Percentiles rank a stretch among this genome's conserved stretches.
phyloP scores from a whole-genome alignment of 2,888 invertebrate species.

The Ichneumoninae sp. region DNA sequence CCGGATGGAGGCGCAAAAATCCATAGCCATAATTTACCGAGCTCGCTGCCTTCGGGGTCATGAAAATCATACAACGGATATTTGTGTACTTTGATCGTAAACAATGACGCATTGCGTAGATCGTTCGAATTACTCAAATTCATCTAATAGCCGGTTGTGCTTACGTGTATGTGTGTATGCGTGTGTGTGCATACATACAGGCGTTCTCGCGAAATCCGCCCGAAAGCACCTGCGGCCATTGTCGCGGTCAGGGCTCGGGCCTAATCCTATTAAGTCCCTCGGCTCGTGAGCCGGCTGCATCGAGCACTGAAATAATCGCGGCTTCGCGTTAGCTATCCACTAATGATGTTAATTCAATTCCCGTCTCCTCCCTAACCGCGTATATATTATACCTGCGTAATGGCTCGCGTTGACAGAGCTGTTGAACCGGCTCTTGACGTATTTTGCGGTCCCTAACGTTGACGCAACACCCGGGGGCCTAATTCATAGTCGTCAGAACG shows the following conservation, averaged over 20 bases:
- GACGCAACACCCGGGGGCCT: not conserved
- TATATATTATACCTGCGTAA: slow-evolving; percentile 39
- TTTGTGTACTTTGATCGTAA: slow-evolving; percentile 10
- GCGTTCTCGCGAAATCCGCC: slow-evolving; percentile 31
- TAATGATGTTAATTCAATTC: slow-evolving; percentile 56
- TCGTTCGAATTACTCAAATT: slow-evolving; percentile 32
- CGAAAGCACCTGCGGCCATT: slow-evolving; percentile 50
- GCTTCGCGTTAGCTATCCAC: slow-evolving; percentile 41
- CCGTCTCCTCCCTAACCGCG: slow-evolving; percentile 15
- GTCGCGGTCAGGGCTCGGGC: slow-evolving; percentile 40
- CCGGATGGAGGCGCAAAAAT: not conserved
- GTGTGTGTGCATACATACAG: slow-evolving; percentile 5
- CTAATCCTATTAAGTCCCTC: slow-evolving; percentile 48
- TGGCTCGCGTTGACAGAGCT: slow-evolving; percentile 32
- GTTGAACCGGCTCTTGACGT: slow-evolving; percentile 1
- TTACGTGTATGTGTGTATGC: not conserved
- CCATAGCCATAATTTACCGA: not conserved
- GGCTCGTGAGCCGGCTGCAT: slow-evolving; percentile 11
- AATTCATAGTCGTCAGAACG: not conserved
- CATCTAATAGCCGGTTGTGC: slow-evolving; percentile 18
- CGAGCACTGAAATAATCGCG: slow-evolving; percentile 45
- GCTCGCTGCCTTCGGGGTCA: not conserved
- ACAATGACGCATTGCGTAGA: slow-evolving; percentile 16
- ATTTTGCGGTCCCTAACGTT: not conserved
- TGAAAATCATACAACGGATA: not conserved